A percentile compares a stretch with the other conserved stretches of the same genome.
Conservation (phyloP, 2,888 invertebrate species). For the Rhagium mordax region DNA sequence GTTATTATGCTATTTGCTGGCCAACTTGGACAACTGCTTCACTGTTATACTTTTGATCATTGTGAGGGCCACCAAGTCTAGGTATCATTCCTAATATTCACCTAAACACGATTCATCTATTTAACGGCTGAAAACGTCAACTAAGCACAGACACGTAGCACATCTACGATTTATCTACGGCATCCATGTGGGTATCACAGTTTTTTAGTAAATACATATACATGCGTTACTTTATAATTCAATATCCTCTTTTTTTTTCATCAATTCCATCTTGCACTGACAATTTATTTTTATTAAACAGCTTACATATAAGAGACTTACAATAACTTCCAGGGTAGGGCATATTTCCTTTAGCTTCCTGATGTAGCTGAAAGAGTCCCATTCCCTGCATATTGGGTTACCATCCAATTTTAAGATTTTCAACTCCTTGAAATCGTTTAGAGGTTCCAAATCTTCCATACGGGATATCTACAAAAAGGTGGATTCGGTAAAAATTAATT, state of each 20-base stretch:
- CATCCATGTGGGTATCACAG: too few relatives aligned
- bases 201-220: too few relatives aligned
- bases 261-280: too few relatives aligned
- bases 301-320: conserved; percentile 26
- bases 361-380: conserved; percentile 42
- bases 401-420: conserved; percentile 35
- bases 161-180: too few relatives aligned
- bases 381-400: conserved; percentile 45
- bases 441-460: conserved; percentile 32
- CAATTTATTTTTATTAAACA: too few relatives aligned
- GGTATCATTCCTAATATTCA: background rate
- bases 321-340: conserved; percentile 34
- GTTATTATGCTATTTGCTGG: too few relatives aligned
- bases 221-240: too few relatives aligned
- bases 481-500: too few relatives aligned
- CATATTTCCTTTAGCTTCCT: conserved; percentile 37
- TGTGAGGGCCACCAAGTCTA: background rate
- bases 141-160: too few relatives aligned
- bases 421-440: conserved; percentile 33
- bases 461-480: conserved; percentile 37
- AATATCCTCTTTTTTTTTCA: too few relatives aligned
- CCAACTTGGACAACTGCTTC: background rate
- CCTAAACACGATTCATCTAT: too few relatives aligned
- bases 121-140: too few relatives aligned
- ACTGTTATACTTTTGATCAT: background rate